Evolutionary conservation across 1,140 invertebrate species (phyloP).

Genomic region (Trichonephila clavipes): DNA sequence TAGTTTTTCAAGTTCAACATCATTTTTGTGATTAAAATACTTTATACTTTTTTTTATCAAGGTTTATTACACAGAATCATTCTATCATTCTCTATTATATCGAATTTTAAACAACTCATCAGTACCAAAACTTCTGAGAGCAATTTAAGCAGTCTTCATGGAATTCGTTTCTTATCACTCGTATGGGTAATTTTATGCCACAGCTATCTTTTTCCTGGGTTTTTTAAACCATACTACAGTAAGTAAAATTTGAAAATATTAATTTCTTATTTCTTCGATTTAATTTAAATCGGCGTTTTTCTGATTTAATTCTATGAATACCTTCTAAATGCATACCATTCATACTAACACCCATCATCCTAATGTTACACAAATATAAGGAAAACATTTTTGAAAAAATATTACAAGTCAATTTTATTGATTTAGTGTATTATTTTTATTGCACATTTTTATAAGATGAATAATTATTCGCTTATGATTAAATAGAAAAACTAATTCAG

Average conservation of each 20-base stretch:
- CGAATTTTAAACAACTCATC: constrained; percentile 1
- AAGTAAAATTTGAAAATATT: not conserved
- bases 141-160: constrained; percentile 83
- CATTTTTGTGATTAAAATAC: too few relatives aligned
- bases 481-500: too few relatives aligned
- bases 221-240: not conserved
- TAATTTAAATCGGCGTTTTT: not conserved
- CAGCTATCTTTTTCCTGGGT: not conserved
- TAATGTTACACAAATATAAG: too few relatives aligned
- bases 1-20: too few relatives aligned
- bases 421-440: too few relatives aligned
- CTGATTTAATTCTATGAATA: not conserved
- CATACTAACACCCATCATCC: too few relatives aligned
- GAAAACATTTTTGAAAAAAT: too few relatives aligned
- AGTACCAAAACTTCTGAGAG: not conserved
- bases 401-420: too few relatives aligned
- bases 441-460: too few relatives aligned
- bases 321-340: not conserved
- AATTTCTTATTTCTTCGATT: not conserved
- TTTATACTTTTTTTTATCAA: not conserved
- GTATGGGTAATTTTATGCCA: not conserved
- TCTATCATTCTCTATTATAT: constrained; percentile 1
- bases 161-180: constrained; percentile 86
- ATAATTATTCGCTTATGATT: too few relatives aligned
- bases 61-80: not conserved